These are phyloP conservation scores for Phenganax subtilis DNA, from an alignment of 92 coral and sea anemone genomes.

Conservation along the genomic window DNA sequence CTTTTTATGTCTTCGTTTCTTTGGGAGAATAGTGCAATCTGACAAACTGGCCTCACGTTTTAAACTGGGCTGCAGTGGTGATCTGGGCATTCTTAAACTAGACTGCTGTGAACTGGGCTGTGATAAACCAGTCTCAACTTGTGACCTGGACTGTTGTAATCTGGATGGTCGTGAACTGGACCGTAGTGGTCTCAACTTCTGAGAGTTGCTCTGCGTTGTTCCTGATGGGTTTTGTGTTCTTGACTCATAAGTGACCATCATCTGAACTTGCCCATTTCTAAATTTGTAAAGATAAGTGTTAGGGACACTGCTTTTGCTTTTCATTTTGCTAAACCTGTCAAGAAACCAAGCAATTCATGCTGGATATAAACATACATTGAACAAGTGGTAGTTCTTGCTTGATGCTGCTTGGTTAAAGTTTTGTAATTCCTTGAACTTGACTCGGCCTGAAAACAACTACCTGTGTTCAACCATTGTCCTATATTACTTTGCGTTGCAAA, in stretches of 20 bases:
- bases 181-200: no score
- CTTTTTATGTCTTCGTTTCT: conserved; percentile 1
- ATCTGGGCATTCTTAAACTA: neutral
- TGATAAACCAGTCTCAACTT: neutral
- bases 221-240: no score
- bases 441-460: neutral
- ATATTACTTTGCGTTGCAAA: neutral
- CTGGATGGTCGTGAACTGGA: no score
- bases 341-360: neutral
- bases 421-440: neutral
- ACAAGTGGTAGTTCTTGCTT: neutral
- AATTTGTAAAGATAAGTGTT: no score
- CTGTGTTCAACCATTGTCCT: conserved; percentile 22
- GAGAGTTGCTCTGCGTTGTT: no score
- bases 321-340: neutral
- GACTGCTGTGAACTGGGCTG: neutral
- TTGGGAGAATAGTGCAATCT: neutral
- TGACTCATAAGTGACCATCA: no score
- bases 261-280: no score
- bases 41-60: no score
- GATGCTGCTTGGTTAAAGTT: neutral
- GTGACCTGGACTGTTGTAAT: no score
- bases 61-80: neutral
- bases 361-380: neutral
- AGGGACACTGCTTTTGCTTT: no score